Evolutionary conservation across 2,888 invertebrate genomes (phyloP), one percentile per base, ranked within the genome.

Genomic region (Pteria penguin): DNA sequence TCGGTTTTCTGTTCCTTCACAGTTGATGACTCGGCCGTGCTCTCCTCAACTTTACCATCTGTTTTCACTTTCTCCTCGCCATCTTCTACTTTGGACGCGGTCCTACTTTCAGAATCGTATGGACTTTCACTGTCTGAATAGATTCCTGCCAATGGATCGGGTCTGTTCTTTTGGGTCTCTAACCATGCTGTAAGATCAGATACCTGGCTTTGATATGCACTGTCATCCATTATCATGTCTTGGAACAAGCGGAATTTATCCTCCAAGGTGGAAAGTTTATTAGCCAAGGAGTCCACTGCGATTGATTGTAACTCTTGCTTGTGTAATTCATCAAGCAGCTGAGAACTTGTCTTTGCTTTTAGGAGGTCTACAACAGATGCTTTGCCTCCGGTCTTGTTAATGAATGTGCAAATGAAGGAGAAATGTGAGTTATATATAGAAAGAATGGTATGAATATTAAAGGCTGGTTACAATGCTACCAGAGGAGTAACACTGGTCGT

Each of bases 201-300:
- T 0, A 84, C 76, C 57, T 84, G 82, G 75, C 74, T 82, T 2
- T 79, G 80, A 66, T 82, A 81, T 24, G 78, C 79, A 67, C 81
- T 82, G 72, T 84, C 82, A 72, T 80, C 81, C 63, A 81, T 55
- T 1, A 81, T 45, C 55, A 78, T 72, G 22, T 82, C 78, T 67
- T 83, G 82, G 79, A 86, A 81, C 27, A 76, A 1, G 54, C 75
- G 78, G 33, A 86, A 82, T 22, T 80, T 77, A 29, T 85, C 85
- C 61, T 86, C 86, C n/a, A 85, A 66, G 0, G 58, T 68, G 3
- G 36, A 58, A 18, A 85, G 54, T 61, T 72, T 80, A 22, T 78
- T 33, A 14, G 71, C 32, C 18, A 85, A 36, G 2, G 57, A 31
- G 24, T 72, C 61, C 4, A 82, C 36, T 18, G 76, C 78, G 32